Evolutionary conservation across 2,888 invertebrate species (phyloP), one percentile per base, ranked within the genome.

Genomic region (Archips crataeganus): DNA sequence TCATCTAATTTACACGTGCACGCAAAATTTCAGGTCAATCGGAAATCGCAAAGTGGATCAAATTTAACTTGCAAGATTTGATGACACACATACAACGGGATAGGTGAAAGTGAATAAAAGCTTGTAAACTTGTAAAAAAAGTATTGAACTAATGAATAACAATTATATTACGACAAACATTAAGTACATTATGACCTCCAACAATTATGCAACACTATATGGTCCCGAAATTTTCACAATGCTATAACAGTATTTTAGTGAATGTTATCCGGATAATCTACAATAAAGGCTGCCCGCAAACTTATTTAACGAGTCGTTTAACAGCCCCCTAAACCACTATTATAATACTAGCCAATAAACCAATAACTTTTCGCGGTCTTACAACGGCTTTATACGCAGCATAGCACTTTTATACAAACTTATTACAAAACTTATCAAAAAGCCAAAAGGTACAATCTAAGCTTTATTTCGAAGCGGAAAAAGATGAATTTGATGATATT

Each of bases 351-450:
- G 77, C 80, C 71, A 82, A 78, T 81, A 82, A 81, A 82, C 80
- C 81, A 79, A 84, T 85, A 85, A 83, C 79, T 85, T 80, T 83
- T 77, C 64, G 74, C 65, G 78, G 83, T 75, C 78, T 84, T 84
- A 84, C 76, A 78, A 79, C 79, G 79, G 80, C 82, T 80, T 81
- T 83, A 79, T 80, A 77, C 68, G 77, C 80, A 80, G 82, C 81
- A 80, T 81, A 78, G 80, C 78, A 76, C 75, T 65, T 69, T 57
- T 71, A 72, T 78, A 77, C 72, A 76, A 76, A 42, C 63, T 54
- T 54, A 70, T 39, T 1, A 39, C 39, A 39, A 39, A 39, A 39
- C 39, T 6, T 39, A 39, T 6, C 4, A 3, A 6, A 47, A 42
- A 2, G 1, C 1, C 3, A 11, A 47, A 64, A 10, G 10, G 0